These are phyloP conservation scores for Nannoperca obscura DNA, from an alignment of 2,797 vertebrate genomes.

Conservation along the genomic window DNA sequence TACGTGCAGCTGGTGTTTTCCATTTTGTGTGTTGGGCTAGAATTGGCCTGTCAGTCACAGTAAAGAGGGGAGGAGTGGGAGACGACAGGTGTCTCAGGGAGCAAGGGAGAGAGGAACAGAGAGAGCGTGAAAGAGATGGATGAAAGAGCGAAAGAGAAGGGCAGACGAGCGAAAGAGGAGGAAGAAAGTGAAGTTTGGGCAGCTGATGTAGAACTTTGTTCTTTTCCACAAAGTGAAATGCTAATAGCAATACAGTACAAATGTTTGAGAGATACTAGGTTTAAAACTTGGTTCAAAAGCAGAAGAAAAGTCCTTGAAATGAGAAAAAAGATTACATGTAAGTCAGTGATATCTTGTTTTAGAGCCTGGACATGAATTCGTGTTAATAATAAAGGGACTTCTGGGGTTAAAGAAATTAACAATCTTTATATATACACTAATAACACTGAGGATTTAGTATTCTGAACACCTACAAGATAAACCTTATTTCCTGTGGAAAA, in stretches of 20 bases:
- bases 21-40: slow-evolving; percentile 51
- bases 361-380: neutral
- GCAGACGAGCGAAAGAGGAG: slow-evolving; percentile 46
- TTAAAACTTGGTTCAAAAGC: slow-evolving; percentile 19
- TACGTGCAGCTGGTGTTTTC: slow-evolving; percentile 48
- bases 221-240: slow-evolving; percentile 39
- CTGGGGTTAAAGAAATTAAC: neutral
- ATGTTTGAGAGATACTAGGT: slow-evolving; percentile 5
- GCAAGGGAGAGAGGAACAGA: slow-evolving; percentile 33
- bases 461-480: neutral
- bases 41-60: slow-evolving; percentile 80
- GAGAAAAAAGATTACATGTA: slow-evolving; percentile 8
- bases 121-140: slow-evolving; percentile 62
- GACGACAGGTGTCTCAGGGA: slow-evolving; percentile 68
- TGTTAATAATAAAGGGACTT: neutral
- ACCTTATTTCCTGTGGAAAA: neutral
- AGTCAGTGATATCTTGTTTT: neutral
- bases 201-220: slow-evolving; percentile 33
- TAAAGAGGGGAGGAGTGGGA: slow-evolving; percentile 62
- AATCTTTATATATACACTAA: neutral
- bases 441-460: neutral
- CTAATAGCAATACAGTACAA: slow-evolving; percentile 25
- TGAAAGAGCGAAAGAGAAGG: slow-evolving; percentile 48
- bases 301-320: slow-evolving; percentile 15
- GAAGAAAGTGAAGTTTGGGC: slow-evolving; percentile 51